These are phyloP conservation scores for Patella ulyssiponensis DNA, from an alignment of 2,888 invertebrate genomes.

Conservation along the genomic window DNA sequence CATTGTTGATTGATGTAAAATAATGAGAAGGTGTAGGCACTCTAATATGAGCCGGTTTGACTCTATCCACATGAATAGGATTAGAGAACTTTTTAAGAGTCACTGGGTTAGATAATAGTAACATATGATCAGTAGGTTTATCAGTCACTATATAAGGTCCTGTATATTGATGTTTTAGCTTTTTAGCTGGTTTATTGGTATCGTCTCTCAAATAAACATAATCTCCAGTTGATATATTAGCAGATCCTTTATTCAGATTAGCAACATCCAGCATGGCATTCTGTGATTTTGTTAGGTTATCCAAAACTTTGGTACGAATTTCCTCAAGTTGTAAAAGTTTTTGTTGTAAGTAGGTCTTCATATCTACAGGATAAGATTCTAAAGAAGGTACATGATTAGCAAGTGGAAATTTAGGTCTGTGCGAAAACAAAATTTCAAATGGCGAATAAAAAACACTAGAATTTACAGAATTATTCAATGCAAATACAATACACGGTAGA, in stretches of 20 bases:
- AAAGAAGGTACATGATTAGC: neutral
- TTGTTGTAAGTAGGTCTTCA: neutral
- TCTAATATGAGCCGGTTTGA: constrained; percentile 16
- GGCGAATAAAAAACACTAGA: constrained; percentile 22
- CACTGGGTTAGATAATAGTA: neutral
- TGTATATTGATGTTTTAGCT: neutral
- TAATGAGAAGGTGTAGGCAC: neutral
- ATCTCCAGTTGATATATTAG: constrained; percentile 2
- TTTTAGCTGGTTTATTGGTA: neutral
- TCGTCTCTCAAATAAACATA: constrained; percentile 14
- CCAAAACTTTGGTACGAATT: neutral
- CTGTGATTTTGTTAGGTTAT: neutral
- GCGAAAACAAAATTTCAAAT: constrained; percentile 21
- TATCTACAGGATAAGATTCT: neutral
- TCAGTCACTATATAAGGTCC: neutral
- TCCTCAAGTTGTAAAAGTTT: neutral
- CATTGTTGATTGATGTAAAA: neutral
- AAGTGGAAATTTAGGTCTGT: constrained; percentile 27
- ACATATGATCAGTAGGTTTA: neutral
- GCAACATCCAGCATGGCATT: neutral
- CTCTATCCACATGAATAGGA: constrained; percentile 9
- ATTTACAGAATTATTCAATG: constrained; percentile 29
- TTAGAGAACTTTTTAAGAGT: neutral
- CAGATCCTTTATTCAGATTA: neutral
- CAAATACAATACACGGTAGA: constrained; percentile 27